A percentile compares a stretch with the other conserved stretches of the same genome.
These are phyloP conservation scores for Chelonia mydas DNA, from an alignment of 2,797 vertebrate species.

Conservation along the genomic window DNA sequence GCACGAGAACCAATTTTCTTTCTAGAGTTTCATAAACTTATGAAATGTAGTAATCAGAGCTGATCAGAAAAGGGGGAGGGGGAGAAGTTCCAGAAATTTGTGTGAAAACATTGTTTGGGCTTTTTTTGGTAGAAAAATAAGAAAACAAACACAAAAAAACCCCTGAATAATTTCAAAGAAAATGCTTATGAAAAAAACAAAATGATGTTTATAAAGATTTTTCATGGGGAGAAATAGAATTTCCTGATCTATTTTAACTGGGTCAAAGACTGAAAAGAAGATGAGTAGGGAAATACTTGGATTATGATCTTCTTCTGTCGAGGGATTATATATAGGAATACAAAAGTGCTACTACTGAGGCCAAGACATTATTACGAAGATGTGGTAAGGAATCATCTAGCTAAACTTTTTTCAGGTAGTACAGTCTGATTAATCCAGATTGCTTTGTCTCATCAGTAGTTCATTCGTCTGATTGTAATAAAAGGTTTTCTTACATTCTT, in stretches of 20 bases:
- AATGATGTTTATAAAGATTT: not conserved
- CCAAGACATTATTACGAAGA: not conserved
- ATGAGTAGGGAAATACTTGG: not conserved
- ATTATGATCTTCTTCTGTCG: not conserved
- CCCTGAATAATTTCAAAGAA: not conserved
- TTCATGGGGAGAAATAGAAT: not conserved
- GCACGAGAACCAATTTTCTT: not conserved
- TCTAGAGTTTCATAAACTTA: slow-evolving; percentile 17
- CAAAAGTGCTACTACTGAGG: not conserved
- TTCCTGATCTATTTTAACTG: not conserved
- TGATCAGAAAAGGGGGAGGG: not conserved
- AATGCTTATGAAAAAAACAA: rapidly evolving
- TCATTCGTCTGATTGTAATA: slow-evolving; percentile 53
- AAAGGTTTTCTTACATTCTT: slow-evolving; percentile 48
- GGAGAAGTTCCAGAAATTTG: no score
- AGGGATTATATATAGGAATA: not conserved
- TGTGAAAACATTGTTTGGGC: not conserved
- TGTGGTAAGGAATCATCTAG: not conserved
- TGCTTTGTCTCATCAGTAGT: slow-evolving; percentile 57
- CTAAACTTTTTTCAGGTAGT: slow-evolving; percentile 27
- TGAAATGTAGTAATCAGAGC: not conserved
- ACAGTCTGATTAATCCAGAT: slow-evolving; percentile 45
- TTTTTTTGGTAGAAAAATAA: not conserved
- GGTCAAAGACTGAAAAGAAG: not conserved
- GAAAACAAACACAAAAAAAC: not conserved